A percentile compares a stretch with the other conserved stretches of the same genome.
Conservation (phyloP, 2,888 invertebrate genomes). For the Mimachlamys varia region DNA sequence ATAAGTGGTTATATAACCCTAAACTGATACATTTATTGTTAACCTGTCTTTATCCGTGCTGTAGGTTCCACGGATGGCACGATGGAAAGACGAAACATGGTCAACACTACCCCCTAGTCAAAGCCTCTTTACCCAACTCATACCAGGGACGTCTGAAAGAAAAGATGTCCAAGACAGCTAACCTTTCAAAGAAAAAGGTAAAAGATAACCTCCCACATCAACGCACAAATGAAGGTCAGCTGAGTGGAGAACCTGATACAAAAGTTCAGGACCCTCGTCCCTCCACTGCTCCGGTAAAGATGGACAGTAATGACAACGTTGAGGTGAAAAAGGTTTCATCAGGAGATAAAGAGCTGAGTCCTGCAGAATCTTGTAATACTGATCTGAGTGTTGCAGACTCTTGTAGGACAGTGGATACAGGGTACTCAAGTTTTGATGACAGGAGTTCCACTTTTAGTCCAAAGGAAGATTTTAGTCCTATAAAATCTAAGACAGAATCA, state of each 20-base stretch:
- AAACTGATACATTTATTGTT: too few species aligned
- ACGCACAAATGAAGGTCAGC: conserved; percentile 54
- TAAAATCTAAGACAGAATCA: neutral
- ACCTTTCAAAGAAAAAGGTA: conserved; percentile 54
- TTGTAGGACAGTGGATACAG: conserved; percentile 50
- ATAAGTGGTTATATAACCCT: too few species aligned
- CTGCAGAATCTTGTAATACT: conserved; percentile 47
- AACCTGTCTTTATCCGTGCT: neutral
- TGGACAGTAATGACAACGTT: conserved; percentile 44
- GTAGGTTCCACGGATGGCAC: conserved; percentile 74
- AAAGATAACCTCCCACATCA: conserved; percentile 62
- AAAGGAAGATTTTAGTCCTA: conserved; percentile 30
- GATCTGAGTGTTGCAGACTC: conserved; percentile 46
- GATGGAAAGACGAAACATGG: conserved; percentile 64
- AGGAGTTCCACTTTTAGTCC: conserved; percentile 8
- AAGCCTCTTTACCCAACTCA: conserved; percentile 59
- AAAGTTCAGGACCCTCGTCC: conserved; percentile 51
- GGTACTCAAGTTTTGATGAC: conserved; percentile 52
- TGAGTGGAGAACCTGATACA: conserved; percentile 46
- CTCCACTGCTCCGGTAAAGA: conserved; percentile 63
- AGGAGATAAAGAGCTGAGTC: conserved; percentile 37
- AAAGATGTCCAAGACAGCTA: conserved; percentile 59
- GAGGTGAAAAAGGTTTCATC: conserved; percentile 38
- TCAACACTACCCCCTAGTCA: conserved; percentile 62
- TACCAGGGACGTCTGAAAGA: conserved; percentile 62